These are phyloP conservation scores for Serrognathus titanus DNA, from an alignment of 2,888 invertebrate genomes.

Conservation along the genomic window DNA sequence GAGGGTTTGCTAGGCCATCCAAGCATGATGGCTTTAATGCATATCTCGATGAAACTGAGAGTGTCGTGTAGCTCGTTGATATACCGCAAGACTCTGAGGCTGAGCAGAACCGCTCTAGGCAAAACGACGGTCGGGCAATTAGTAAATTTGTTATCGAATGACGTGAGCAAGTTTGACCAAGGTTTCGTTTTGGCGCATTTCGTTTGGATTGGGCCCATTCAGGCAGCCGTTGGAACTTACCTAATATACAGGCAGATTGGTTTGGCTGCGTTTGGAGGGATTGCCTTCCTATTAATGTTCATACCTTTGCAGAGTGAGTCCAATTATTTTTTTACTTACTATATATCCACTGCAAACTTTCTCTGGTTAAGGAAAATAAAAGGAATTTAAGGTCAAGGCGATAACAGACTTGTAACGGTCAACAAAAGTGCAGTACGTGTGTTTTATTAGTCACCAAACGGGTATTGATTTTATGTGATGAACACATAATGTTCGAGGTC, in stretches of 20 bases:
- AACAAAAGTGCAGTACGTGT: too few species aligned
- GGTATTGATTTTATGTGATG: too few species aligned
- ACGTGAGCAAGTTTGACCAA: slow-evolving; percentile 78
- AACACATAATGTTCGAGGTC: too few species aligned
- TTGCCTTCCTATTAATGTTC: slow-evolving; percentile 46
- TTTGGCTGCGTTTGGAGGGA: slow-evolving; percentile 47
- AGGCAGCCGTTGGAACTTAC: slow-evolving; percentile 56
- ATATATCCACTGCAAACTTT: not conserved
- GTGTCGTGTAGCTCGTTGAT: slow-evolving; percentile 80
- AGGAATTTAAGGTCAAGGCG: too few species aligned
- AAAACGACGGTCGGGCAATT: slow-evolving; percentile 56
- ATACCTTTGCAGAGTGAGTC: slow-evolving; percentile 47
- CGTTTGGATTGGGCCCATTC: slow-evolving; percentile 67
- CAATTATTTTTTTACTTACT: slow-evolving; percentile 6
- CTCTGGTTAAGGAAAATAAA: too few species aligned
- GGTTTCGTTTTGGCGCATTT: slow-evolving; percentile 87
- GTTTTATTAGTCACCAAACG: too few species aligned
- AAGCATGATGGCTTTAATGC: slow-evolving; percentile 81
- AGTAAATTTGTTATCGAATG: slow-evolving; percentile 60
- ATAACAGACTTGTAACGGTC: too few species aligned
- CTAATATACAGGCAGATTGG: slow-evolving; percentile 53
- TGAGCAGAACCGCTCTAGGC: slow-evolving; percentile 55
- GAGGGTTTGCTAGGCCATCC: slow-evolving; percentile 58
- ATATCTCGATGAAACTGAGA: slow-evolving; percentile 81
- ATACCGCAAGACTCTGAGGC: slow-evolving; percentile 64